These are phyloP conservation scores for Brachyrhaphis roseni DNA, from an alignment of 2,797 vertebrate genomes.

Conservation along the genomic window DNA sequence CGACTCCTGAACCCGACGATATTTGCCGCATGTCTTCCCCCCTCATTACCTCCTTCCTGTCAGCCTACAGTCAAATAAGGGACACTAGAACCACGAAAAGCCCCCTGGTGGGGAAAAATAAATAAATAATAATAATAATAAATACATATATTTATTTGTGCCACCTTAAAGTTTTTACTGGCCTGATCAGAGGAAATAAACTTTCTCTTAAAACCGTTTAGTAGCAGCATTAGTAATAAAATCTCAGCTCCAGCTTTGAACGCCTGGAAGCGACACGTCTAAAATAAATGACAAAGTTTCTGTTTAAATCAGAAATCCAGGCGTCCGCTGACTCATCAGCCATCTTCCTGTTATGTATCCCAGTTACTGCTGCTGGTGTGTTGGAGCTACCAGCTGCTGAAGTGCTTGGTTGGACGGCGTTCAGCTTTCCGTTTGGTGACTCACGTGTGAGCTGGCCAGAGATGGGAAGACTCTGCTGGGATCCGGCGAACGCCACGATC, in stretches of 20 bases:
- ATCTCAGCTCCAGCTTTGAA: background rate
- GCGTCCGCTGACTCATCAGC: background rate
- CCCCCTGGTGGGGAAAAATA: no score
- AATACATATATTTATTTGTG: no score
- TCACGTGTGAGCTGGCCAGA: slow-evolving; percentile 94
- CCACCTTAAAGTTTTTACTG: no score
- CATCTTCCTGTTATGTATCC: background rate
- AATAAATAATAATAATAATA: no score
- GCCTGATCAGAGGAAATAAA: no score
- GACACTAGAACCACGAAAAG: no score
- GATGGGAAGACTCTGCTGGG: slow-evolving; percentile 89
- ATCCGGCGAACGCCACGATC: slow-evolving; percentile 85
- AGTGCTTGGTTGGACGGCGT: background rate
- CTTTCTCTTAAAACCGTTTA: background rate
- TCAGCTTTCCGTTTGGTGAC: slow-evolving; percentile 51
- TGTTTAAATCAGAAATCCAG: background rate
- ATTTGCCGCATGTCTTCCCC: no score
- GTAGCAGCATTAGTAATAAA: background rate
- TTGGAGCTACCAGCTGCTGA: background rate
- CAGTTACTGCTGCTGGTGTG: background rate
- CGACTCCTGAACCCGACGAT: no score
- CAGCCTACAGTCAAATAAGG: no score
- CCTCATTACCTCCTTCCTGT: no score
- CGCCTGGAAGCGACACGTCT: background rate
- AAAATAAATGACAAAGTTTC: background rate